These are phyloP conservation scores for Drosophila eugracilis DNA, from an alignment of 1,140 invertebrate genomes.

Conservation along the genomic window DNA sequence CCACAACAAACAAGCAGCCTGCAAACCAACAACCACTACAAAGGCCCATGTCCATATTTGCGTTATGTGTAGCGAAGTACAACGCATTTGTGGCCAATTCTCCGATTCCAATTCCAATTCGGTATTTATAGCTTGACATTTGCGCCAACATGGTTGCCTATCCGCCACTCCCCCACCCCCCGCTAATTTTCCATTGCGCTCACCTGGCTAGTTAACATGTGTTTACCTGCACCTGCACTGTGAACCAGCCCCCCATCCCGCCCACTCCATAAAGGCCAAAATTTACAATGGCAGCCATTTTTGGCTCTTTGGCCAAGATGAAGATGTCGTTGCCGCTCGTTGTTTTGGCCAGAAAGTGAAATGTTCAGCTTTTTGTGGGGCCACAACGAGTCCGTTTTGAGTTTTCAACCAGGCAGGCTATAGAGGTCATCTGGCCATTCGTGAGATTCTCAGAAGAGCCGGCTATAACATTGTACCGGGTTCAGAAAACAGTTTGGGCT, in stretches of 20 bases:
- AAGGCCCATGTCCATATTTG: conserved; percentile 72
- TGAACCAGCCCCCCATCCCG: conserved; percentile 55
- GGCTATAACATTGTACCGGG: conserved; percentile 55
- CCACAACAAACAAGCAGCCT: conserved; percentile 23
- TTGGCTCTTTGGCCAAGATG: conserved; percentile 63
- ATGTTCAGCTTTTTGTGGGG: conserved; percentile 53
- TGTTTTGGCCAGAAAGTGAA: conserved; percentile 66
- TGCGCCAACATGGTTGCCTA: conserved; percentile 56
- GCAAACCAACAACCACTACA: conserved; percentile 38
- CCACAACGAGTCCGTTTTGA: conserved; percentile 18
- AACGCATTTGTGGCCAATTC: conserved; percentile 76
- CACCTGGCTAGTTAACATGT: conserved; percentile 65
- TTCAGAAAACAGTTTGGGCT: conserved; percentile 39
- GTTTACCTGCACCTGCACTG: conserved; percentile 61
- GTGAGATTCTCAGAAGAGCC: conserved; percentile 61
- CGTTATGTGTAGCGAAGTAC: conserved; percentile 68
- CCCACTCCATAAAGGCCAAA: conserved; percentile 39
- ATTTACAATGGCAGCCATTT: conserved; percentile 77
- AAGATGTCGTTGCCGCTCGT: conserved; percentile 66
- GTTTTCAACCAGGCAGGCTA: conserved; percentile 26
- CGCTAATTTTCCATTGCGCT: not conserved
- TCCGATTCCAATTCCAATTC: conserved; percentile 72
- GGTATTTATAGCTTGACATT: conserved; percentile 81
- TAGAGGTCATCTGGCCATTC: conserved; percentile 65
- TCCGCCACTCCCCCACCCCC: not conserved